Evolutionary conservation across 1,140 invertebrate genomes (phyloP).

Genomic region (Stegodyphus dumicola): DNA sequence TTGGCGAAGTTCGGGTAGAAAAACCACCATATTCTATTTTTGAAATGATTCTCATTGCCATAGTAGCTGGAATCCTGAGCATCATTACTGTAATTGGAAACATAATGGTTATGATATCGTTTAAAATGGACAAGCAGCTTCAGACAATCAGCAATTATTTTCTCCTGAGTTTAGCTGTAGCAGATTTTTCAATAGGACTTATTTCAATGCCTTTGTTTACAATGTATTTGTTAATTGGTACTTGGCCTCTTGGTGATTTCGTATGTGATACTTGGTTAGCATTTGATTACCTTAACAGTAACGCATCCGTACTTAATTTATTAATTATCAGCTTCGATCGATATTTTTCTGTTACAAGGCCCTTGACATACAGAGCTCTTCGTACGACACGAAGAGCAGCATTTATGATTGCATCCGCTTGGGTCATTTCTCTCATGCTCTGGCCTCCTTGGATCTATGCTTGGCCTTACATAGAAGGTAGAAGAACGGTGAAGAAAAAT

Average conservation of each 20-base stretch:
- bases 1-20: slow-evolving; percentile 11
- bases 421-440: slow-evolving; percentile 69
- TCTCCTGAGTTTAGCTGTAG: slow-evolving; percentile 69
- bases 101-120: slow-evolving; percentile 72
- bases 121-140: slow-evolving; percentile 72
- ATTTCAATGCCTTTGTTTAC: slow-evolving; percentile 65
- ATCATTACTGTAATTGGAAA: slow-evolving; percentile 70
- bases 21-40: slow-evolving; percentile 45
- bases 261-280: slow-evolving; percentile 70
- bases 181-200: slow-evolving; percentile 69
- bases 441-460: slow-evolving; percentile 75
- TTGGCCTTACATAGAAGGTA: slow-evolving; percentile 72
- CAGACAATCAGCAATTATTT: slow-evolving; percentile 75
- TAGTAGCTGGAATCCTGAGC: slow-evolving; percentile 61
- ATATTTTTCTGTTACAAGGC: slow-evolving; percentile 72
- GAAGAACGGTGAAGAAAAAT: slow-evolving; percentile 69
- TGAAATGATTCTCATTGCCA: slow-evolving; percentile 59
- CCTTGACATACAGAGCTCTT: slow-evolving; percentile 72
- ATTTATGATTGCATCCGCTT: slow-evolving; percentile 70
- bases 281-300: slow-evolving; percentile 70
- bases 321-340: slow-evolving; percentile 72
- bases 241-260: slow-evolving; percentile 68
- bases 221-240: slow-evolving; percentile 63
- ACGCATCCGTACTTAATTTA: slow-evolving; percentile 70
- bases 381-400: slow-evolving; percentile 71